These are phyloP conservation scores for Gadus macrocephalus DNA, from an alignment of 2,113 vertebrate species.

Conservation along the genomic window DNA sequence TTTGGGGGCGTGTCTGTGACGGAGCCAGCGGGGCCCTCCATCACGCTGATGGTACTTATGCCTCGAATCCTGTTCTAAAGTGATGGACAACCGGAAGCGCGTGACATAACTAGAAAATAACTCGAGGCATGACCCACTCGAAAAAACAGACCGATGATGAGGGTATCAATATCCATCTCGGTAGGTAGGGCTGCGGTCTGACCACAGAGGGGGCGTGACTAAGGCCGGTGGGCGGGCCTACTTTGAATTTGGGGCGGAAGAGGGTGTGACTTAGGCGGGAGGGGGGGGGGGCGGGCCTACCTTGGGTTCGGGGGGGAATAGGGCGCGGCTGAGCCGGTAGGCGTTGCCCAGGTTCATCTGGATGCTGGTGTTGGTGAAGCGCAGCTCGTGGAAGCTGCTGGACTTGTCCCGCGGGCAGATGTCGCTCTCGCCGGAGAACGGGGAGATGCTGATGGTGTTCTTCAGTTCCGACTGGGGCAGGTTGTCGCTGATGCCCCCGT, in stretches of 20 bases:
- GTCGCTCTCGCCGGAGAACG: constrained; percentile 87
- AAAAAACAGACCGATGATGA: too few relatives aligned
- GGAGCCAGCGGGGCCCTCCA: too few relatives aligned
- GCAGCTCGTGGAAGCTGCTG: constrained; percentile 79
- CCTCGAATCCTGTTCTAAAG: too few relatives aligned
- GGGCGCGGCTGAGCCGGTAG: constrained; percentile 70
- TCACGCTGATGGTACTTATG: too few relatives aligned
- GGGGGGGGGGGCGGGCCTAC: constrained; percentile 53
- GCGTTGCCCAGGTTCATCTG: constrained; percentile 80
- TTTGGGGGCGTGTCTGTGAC: too few relatives aligned
- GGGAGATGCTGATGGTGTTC: constrained; percentile 88
- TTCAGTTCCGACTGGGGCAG: constrained; percentile 76
- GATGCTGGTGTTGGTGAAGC: constrained; percentile 79
- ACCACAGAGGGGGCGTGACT: constrained; percentile 46
- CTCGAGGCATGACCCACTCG: too few relatives aligned
- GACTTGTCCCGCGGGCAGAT: constrained; percentile 86
- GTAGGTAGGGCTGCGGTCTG: too few relatives aligned
- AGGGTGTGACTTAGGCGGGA: too few relatives aligned
- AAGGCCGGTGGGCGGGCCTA: constrained; percentile 51
- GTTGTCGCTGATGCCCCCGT: constrained; percentile 83
- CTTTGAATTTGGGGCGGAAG: too few relatives aligned
- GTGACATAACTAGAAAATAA: too few relatives aligned
- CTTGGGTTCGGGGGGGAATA: constrained; percentile 83
- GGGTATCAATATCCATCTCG: too few relatives aligned
- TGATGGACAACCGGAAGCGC: too few relatives aligned